Percentiles rank a stretch among this genome's conserved stretches.
phyloP scores from a whole-genome alignment of 2,888 invertebrate species.

The Oligia strigilis region DNA sequence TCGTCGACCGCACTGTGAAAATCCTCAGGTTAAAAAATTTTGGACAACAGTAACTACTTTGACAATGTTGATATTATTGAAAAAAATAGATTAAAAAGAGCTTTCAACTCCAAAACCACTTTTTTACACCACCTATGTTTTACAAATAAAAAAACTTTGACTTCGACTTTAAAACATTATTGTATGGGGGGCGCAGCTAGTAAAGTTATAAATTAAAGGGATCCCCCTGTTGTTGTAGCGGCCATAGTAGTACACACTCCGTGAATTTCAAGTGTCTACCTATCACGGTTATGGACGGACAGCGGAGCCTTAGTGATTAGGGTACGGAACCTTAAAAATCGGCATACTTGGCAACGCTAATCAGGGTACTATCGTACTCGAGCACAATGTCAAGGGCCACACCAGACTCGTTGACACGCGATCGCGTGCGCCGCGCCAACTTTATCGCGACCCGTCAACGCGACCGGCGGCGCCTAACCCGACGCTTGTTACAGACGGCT shows the following conservation, averaged over 20 bases:
- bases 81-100: too few species aligned
- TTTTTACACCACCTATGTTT: too few species aligned
- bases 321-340: slow-evolving; percentile 5
- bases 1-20: too few species aligned
- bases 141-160: too few species aligned
- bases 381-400: slow-evolving; percentile 65
- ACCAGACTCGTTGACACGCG: slow-evolving; percentile 61
- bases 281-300: too few species aligned
- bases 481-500: slow-evolving; percentile 38
- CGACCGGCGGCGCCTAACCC: slow-evolving; percentile 47
- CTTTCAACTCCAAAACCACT: too few species aligned
- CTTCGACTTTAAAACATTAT: not conserved
- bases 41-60: too few species aligned
- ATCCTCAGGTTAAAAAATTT: too few species aligned
- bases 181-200: too few species aligned
- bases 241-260: not conserved
- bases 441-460: slow-evolving; percentile 54
- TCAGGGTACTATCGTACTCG: slow-evolving; percentile 50
- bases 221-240: not conserved
- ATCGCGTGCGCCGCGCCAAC: slow-evolving; percentile 64
- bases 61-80: too few species aligned
- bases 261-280: not conserved
- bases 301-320: not conserved
- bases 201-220: too few species aligned
- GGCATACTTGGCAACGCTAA: slow-evolving; percentile 61